Conservation (phyloP, 2,797 vertebrate species). For the Siniperca undulata region DNA sequence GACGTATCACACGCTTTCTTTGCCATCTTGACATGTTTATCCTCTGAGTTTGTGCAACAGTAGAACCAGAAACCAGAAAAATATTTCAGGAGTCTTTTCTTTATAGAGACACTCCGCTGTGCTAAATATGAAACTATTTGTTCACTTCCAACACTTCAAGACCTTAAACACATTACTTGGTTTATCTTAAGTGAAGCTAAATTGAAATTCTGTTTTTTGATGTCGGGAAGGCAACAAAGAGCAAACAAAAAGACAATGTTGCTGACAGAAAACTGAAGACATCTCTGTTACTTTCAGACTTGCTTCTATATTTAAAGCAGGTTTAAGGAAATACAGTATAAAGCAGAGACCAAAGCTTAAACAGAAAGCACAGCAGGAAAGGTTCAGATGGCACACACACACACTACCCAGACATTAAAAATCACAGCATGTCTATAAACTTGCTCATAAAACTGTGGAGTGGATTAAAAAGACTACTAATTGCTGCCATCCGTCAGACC, state of each 20-base stretch:
- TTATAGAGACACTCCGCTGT: not conserved
- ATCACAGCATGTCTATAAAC: slow-evolving; percentile 54
- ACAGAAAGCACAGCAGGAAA: not conserved
- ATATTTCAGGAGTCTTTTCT: not conserved
- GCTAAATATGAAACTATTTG: slow-evolving; percentile 1
- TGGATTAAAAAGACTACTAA: slow-evolving; percentile 56
- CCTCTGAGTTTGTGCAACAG: slow-evolving; percentile 41
- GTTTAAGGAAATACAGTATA: not conserved
- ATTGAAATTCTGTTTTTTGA: not conserved
- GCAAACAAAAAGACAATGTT: not conserved
- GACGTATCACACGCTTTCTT: slow-evolving; percentile 36
- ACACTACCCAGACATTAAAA: slow-evolving; percentile 20
- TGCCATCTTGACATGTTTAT: slow-evolving; percentile 58
- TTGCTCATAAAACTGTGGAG: slow-evolving; percentile 48
- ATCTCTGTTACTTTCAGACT: not conserved
- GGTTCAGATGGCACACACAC: not conserved
- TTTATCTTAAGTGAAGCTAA: not conserved
- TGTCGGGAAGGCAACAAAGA: not conserved
- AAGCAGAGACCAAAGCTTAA: not conserved
- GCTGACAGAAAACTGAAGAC: not conserved
- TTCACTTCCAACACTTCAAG: not conserved
- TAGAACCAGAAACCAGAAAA: slow-evolving; percentile 34
- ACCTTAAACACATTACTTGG: not conserved
- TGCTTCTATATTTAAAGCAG: not conserved
- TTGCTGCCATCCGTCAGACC: slow-evolving; percentile 51